Percentiles rank a stretch among this genome's conserved stretches.
Evolutionary conservation across 2,797 vertebrate genomes (phyloP).

Genomic region (Tokudaia tokunoshimensis): DNA sequence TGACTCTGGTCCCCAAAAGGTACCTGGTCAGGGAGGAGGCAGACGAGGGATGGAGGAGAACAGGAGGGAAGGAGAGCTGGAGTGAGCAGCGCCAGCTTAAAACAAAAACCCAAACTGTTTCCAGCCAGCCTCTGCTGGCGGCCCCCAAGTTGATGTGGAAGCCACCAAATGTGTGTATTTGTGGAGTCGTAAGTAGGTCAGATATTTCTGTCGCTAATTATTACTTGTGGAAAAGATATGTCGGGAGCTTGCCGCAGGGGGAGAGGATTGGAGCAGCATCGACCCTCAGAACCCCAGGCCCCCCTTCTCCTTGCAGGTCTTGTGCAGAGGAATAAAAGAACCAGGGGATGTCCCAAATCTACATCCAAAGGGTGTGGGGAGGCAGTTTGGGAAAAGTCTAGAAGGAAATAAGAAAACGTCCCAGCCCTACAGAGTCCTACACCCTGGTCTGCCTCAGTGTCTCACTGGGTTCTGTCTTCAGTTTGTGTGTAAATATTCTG

Average conservation of each 20-base stretch:
- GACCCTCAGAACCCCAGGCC: constrained; percentile 68
- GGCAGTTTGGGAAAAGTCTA: not conserved
- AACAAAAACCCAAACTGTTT: constrained; percentile 62
- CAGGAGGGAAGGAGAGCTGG: constrained; percentile 64
- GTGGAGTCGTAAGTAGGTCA: constrained; percentile 89
- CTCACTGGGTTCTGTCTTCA: not conserved
- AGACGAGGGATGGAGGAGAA: rapidly evolving
- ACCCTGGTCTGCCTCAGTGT: not conserved
- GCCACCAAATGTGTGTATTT: constrained; percentile 87
- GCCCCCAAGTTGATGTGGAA: constrained; percentile 84
- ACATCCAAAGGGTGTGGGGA: not conserved
- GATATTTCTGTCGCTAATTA: constrained; percentile 91
- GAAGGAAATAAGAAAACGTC: not conserved
- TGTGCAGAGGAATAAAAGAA: not conserved
- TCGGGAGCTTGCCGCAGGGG: constrained; percentile 82
- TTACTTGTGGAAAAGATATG: constrained; percentile 88
- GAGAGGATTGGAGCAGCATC: constrained; percentile 78
- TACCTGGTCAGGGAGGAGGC: not conserved
- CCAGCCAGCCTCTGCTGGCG: constrained; percentile 85
- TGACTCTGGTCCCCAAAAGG: not conserved
- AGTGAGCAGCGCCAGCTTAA: constrained; percentile 62
- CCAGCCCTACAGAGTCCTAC: not conserved
- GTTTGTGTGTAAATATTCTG: not conserved
- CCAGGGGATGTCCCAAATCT: not conserved
- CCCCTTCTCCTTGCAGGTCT: not conserved